Evolutionary conservation across 2,113 vertebrate species (phyloP).

Genomic region (Otocyon megalotis): DNA sequence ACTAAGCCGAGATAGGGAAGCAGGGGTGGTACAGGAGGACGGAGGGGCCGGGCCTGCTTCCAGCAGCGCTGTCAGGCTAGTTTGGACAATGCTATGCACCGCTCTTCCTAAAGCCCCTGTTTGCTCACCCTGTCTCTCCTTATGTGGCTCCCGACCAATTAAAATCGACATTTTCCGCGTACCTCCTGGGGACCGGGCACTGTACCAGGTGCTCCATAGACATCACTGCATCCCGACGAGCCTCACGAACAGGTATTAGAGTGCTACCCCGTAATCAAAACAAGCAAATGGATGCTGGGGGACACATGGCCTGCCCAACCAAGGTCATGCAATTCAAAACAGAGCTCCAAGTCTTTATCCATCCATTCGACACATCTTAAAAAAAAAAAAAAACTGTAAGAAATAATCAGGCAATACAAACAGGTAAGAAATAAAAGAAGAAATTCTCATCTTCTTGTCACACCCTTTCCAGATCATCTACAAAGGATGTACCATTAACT

Average conservation of each 20-base stretch:
- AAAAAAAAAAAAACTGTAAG: not conserved
- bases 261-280: not conserved
- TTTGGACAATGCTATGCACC: not conserved
- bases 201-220: accelerated
- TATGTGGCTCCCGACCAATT: not conserved
- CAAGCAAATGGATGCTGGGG: accelerated
- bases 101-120: not conserved
- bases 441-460: not conserved
- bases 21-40: not conserved
- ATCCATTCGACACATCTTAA: not conserved
- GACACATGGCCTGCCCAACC: not conserved
- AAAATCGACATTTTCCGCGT: not conserved
- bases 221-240: accelerated
- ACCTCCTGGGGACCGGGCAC: not conserved
- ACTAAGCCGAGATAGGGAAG: no score
- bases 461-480: not conserved
- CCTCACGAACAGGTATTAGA: not conserved
- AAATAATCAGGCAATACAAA: not conserved
- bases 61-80: not conserved
- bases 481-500: accelerated
- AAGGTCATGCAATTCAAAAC: not conserved
- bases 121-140: not conserved
- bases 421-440: not conserved
- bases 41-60: no score
- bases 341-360: not conserved